A percentile compares a stretch with the other conserved stretches of the same genome.
Conservation (phyloP, 2,797 vertebrate species). For the Mico argentatus region DNA sequence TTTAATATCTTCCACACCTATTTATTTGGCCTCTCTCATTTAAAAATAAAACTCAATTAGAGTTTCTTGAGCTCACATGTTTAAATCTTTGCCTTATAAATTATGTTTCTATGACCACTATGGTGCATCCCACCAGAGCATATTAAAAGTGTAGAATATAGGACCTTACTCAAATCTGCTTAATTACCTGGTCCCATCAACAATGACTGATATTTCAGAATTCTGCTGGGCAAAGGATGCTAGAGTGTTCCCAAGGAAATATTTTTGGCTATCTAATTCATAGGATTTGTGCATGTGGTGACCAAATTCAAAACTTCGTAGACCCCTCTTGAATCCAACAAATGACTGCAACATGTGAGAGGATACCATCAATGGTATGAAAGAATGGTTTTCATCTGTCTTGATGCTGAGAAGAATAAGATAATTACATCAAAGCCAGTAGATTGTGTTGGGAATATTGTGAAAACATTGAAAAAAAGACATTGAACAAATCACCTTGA, state of each 20-base stretch:
- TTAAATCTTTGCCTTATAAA: background rate
- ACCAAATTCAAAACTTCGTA: background rate
- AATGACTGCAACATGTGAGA: background rate
- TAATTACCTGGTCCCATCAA: background rate
- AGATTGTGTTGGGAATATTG: background rate
- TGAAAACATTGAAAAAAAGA: background rate
- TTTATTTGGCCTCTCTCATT: background rate
- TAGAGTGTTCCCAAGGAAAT: background rate
- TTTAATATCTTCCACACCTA: background rate
- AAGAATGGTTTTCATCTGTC: background rate
- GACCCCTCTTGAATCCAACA: background rate
- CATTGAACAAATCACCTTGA: background rate
- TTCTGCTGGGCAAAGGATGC: background rate
- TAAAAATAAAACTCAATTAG: background rate
- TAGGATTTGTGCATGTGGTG: background rate
- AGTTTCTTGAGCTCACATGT: background rate
- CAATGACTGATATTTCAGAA: background rate
- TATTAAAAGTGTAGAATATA: background rate
- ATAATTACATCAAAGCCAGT: background rate
- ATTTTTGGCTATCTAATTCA: background rate
- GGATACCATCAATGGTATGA: background rate
- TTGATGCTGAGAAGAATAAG: background rate
- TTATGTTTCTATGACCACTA: background rate
- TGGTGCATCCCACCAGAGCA: background rate
- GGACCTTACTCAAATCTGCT: background rate